Base-by-base conservation (phyloP, 2,797 vertebrate genomes). In the Chelon labrosus region DNA sequence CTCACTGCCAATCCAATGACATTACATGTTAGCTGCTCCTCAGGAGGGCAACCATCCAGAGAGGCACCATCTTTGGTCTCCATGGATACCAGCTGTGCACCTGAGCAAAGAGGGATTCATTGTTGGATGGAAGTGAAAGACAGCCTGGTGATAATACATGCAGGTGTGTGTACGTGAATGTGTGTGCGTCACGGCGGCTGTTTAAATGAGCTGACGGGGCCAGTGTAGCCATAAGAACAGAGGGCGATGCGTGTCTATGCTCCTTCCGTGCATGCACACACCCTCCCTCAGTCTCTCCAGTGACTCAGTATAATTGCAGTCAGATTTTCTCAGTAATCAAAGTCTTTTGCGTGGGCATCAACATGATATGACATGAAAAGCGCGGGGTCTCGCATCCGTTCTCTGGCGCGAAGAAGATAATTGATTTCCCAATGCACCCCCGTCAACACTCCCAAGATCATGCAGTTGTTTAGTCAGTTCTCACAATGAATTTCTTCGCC, bases 21-120 rank as follows among this genome's bases (percentile, higher is more conserved):
- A 70, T 49, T 42, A 69, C 50, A 68, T 60, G 57, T 71, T 74
- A 67, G 50, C 61, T 37, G 60, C 75, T 83, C 56, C 17, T 72
- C 60, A 13, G 65, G 44, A 57, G 63, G 25, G 35, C 14, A 54
- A 57, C 65, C 66, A 80, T 73, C 60, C 53, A 46, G 46, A 65
- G 12, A 72, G 51, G 61, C 20, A 22, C 65, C 61, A 41, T 70
- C 59, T 62, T 41, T 77, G 68, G 79, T 91, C 78, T 63, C 91
- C 73, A 86, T 90, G 85, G 85, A 78, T 68, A 90, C 84, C 68
- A 73, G 63, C 62, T 46, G 70, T 69, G 62, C 73, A 85, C 82
- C 77, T 81, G 69, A 72, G 52, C 58, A 41, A 59, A 80, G 17
- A 16, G 53, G 22, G 27, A 63, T 69, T 17, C 39, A 41, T 20